A percentile compares a stretch with the other conserved stretches of the same genome.
phyloP scores from a whole-genome alignment of 2,888 invertebrate genomes.

The Ophioninae sp. region DNA sequence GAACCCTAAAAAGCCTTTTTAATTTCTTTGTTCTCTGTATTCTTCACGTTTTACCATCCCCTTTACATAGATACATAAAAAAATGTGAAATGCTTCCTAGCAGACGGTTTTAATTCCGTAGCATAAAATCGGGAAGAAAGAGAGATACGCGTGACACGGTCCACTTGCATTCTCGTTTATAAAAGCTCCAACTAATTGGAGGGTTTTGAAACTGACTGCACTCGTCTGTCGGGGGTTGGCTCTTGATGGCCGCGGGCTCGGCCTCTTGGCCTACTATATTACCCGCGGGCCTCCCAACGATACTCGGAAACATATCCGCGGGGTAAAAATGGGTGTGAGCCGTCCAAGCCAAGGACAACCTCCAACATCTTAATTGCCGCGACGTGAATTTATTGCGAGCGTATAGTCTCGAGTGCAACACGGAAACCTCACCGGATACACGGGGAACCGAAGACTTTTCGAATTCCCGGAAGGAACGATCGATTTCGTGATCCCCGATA shows the following conservation, averaged over 20 bases:
- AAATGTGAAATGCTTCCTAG: background rate
- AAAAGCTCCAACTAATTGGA: conserved; percentile 60
- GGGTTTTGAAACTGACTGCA: conserved; percentile 50
- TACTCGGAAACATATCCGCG: background rate
- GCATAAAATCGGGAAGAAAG: background rate
- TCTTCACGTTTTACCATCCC: too few species aligned
- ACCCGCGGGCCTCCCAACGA: background rate
- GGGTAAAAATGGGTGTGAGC: conserved; percentile 9
- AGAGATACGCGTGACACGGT: conserved; percentile 29
- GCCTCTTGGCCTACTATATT: conserved; percentile 58
- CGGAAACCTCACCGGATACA: background rate
- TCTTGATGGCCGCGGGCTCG: conserved; percentile 31
- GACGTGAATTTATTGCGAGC: conserved; percentile 9
- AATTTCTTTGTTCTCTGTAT: too few species aligned
- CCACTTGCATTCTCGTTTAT: conserved; percentile 52
- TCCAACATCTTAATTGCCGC: conserved; percentile 16
- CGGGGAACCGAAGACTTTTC: too few species aligned
- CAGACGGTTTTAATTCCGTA: conserved; percentile 9
- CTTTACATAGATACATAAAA: too few species aligned
- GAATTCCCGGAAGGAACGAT: too few species aligned
- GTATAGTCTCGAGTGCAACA: conserved; percentile 4
- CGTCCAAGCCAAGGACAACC: conserved; percentile 13
- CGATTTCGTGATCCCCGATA: too few species aligned
- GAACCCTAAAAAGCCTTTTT: too few species aligned
- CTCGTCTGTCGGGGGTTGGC: conserved; percentile 53